Conservation (phyloP, 2,888 invertebrate genomes). For the Lottia scabra region DNA sequence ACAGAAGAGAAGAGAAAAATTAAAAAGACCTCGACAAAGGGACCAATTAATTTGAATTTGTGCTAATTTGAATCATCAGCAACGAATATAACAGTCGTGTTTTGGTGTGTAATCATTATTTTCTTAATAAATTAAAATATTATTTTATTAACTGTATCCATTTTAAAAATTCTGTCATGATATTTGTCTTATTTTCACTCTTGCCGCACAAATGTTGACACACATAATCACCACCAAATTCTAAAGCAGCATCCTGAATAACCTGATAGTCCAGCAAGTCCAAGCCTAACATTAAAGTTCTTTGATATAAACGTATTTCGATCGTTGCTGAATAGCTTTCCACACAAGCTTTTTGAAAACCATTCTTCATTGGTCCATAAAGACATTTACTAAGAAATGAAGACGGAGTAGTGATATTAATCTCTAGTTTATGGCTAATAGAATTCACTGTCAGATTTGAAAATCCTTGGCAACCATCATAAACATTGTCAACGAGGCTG, state of each 20-base stretch:
- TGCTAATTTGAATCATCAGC: too few species aligned
- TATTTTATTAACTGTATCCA: too few species aligned
- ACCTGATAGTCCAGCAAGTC: constrained; percentile 36
- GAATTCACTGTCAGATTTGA: constrained; percentile 33
- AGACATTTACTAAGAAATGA: constrained; percentile 49
- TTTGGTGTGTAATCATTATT: too few species aligned
- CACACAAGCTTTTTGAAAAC: constrained; percentile 46
- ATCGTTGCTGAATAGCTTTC: constrained; percentile 48
- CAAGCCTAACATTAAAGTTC: constrained; percentile 10
- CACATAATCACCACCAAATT: constrained; percentile 52
- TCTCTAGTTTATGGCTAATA: constrained; percentile 31
- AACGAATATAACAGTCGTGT: too few species aligned
- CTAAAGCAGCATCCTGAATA: constrained; percentile 42
- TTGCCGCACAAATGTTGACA: constrained; percentile 27
- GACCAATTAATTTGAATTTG: too few species aligned
- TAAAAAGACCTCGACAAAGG: too few species aligned
- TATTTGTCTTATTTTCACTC: too few species aligned
- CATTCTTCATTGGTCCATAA: constrained; percentile 45
- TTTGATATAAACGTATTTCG: constrained; percentile 28
- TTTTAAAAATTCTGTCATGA: too few species aligned
- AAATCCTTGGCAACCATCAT: constrained; percentile 44
- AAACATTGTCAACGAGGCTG: constrained; percentile 28
- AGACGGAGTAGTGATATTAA: constrained; percentile 26
- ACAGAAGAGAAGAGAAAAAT: too few species aligned
- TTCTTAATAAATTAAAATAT: too few species aligned